Base-by-base conservation (phyloP, 2,113 vertebrate genomes). In the Pygoscelis antarcticus region DNA sequence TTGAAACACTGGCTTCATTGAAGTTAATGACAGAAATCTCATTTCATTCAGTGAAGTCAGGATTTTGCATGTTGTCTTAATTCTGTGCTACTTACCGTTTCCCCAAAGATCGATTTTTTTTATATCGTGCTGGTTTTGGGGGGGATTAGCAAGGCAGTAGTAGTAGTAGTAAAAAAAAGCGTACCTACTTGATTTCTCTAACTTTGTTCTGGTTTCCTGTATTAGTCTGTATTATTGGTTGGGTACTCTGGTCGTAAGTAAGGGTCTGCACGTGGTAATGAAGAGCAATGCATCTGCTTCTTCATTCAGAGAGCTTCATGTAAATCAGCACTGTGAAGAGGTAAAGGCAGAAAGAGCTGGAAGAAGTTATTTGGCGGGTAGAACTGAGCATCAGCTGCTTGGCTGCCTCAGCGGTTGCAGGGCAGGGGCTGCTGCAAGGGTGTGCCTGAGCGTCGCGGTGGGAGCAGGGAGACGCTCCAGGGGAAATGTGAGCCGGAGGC, bases 11-110 rank as follows among this genome's bases (percentile, higher is more conserved):
- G 58, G 21, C 70, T 77, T 46, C 46, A 10, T 60, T 49, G 70
- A 42, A 52, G 85, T 60, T 89, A 71, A 84, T 62, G 86, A 42
- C 86, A 42, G 36, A 90, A 87, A 70, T 13, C 87, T 81, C 76
- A 52, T 86, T 82, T 69, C 27, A 4, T 65, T 76, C 44, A 6
- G 44, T 7, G 25, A 40, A 76, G 76, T 76, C 82, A 71, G 64
- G 70, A 38, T 44, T 70, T 71, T 47, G 40, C 52, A 0, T 46
- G 42, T 60, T 61, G 71, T 30, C 77, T 90, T 66, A 47, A 66
- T 87, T 52, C 44, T 78, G 44, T 42, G n/a, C 71, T 71, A 5
- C 46, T 87, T 77, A 72, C 13, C 9, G 1, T 36, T 47, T 77
- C 65, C 83, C 65, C 65, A 34, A 21, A 84, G 66, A 72, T 55